These are phyloP conservation scores for Trichosurus vulpecula DNA, from an alignment of 2,797 vertebrate species.

Conservation along the genomic window DNA sequence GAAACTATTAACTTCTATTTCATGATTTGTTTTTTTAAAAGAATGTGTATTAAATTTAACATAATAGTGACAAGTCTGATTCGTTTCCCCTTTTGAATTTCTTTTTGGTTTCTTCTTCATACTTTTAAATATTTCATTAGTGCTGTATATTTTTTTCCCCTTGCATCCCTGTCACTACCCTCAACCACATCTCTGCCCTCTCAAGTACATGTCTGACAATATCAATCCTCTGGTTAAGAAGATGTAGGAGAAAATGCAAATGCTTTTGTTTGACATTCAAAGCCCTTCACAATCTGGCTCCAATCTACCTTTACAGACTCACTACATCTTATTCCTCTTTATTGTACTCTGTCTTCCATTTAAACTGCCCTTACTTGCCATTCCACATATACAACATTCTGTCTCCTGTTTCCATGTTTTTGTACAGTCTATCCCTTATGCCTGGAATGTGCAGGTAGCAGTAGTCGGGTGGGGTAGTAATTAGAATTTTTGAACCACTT, in stretches of 20 bases:
- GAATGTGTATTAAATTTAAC: not conserved
- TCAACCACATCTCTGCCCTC: not conserved
- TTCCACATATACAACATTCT: not conserved
- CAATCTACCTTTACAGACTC: not conserved
- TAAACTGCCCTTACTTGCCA: not conserved
- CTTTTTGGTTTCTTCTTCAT: not conserved
- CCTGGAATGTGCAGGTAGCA: not conserved
- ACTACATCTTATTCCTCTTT: not conserved
- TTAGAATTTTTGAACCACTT: not conserved
- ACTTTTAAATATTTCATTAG: not conserved
- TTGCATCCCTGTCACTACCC: not conserved
- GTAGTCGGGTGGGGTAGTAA: not conserved
- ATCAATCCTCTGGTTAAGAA: not conserved
- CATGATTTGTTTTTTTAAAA: not conserved
- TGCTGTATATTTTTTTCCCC: not conserved
- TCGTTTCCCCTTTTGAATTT: not conserved
- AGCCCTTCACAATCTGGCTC: not conserved
- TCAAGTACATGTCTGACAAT: not conserved
- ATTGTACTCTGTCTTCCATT: not conserved
- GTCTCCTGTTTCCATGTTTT: not conserved
- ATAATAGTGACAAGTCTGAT: not conserved
- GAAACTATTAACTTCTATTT: not conserved
- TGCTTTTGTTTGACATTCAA: not conserved
- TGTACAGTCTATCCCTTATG: not conserved
- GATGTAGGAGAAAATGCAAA: not conserved